Percentiles rank a stretch among this genome's conserved stretches.
These are phyloP conservation scores for Frankliniella fusca DNA, from an alignment of 2,888 invertebrate genomes.

Conservation along the genomic window DNA sequence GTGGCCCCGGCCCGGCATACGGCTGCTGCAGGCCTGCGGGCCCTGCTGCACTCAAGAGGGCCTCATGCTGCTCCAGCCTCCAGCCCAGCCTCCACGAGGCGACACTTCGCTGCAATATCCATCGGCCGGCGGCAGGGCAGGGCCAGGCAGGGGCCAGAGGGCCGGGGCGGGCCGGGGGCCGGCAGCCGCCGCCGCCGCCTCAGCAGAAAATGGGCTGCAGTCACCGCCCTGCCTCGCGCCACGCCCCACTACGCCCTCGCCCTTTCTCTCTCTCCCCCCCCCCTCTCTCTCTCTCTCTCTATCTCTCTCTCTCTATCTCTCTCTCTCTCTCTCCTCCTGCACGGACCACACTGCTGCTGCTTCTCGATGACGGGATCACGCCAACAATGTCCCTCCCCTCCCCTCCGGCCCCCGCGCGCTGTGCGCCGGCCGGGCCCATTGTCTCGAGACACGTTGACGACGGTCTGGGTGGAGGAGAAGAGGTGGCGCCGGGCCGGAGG, in stretches of 20 bases:
- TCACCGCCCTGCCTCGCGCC: not conserved
- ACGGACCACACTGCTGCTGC: not conserved
- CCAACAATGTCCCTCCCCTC: not conserved
- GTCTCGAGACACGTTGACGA: not conserved
- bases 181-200: no score
- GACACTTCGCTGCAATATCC: not conserved
- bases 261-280: no score
- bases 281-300: no score
- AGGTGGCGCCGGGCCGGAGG: no score
- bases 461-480: no score
- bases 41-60: no score
- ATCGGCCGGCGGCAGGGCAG: not conserved
- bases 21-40: no score
- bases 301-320: no score
- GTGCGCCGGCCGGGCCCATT: not conserved
- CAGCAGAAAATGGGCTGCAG: not conserved
- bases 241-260: not conserved
- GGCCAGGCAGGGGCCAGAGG: not conserved
- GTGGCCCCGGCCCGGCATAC: no score
- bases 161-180: not conserved
- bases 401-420: not conserved
- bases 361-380: constrained; percentile 13
- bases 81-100: no score
- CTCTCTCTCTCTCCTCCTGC: not conserved
- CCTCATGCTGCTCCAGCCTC: no score